Evolutionary conservation across 30 jellyfish, hydroid and myxozoan genomes (phyloP), one percentile per base, ranked within the genome.

Genomic region (Aurelia sp.): DNA sequence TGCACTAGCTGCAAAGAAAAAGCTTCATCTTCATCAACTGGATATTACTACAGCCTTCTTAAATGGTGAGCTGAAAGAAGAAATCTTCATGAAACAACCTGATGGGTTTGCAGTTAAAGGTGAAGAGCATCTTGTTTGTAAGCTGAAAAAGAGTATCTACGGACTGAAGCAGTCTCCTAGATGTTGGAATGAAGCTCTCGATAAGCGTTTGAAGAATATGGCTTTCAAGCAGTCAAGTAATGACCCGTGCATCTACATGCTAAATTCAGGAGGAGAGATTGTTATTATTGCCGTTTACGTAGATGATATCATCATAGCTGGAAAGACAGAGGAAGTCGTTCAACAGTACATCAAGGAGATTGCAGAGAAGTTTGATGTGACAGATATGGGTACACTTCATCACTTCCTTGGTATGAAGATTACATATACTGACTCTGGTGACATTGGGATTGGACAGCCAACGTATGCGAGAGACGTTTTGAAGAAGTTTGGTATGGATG

Each of bases 71-170:
- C 69, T 90, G 5, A 41, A 83, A 18, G 96, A 84, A 52, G 82
- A 66, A 12, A 65, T 90, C 11, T 84, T 66, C 69, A 84, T 90
- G 92, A 76, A 90, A 75, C 97, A 90, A 62, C 97, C 91, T 9
- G 88, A 74, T 6, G 96, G 96, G 24, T 84, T 38, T 69, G 90
- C 24, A 13, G 4, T 13, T 18, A 91, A 44, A 72, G 91, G 72
- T 82, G 2, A 27, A 27, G 33, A 27, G 33, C 33, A 27, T 27
- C 33, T 27, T 27, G 33, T 27, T 27, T 27, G 33, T 2, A 27
- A 27, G 33, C 33, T 27, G 33, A 27, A 27, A 27, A 27, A 27
- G 33, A 27, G 33, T 2, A 27, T 27, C 2, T 27, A 27, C 33
- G 33, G 33, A 0, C 33, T 27, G 33, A 27, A 27, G 2, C 33